phyloP scores from a whole-genome alignment of 2,888 invertebrate genomes.

The Parascotia fuliginaria region DNA sequence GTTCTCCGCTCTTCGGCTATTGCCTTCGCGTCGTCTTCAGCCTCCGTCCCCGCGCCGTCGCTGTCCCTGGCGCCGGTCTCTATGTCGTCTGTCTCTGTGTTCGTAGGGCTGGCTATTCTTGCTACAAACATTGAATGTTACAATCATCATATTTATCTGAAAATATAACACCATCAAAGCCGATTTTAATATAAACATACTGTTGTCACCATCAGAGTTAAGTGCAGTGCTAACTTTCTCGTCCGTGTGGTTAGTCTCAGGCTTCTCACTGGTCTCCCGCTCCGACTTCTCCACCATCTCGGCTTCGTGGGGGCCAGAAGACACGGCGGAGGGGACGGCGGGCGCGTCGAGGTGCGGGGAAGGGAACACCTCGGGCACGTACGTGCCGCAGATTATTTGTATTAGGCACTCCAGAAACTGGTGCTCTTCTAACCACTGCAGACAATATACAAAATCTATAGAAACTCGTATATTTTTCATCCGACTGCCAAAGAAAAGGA shows the following conservation, averaged over 20 bases:
- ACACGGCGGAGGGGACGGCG: conserved; percentile 24
- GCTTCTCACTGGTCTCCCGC: conserved; percentile 56
- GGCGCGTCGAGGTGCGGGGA: conserved; percentile 5
- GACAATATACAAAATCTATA: neutral
- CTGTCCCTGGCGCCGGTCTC: neutral
- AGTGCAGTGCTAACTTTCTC: conserved; percentile 24
- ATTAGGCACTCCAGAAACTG: conserved; percentile 93
- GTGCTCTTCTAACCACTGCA: conserved; percentile 96
- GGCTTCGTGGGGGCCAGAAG: too few relatives aligned
- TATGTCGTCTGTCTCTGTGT: conserved; percentile 1
- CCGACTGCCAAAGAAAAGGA: too few relatives aligned
- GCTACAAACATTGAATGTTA: neutral
- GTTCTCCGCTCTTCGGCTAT: conserved; percentile 83
- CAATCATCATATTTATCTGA: neutral
- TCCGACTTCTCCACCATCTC: conserved; percentile 47
- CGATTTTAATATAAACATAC: too few relatives aligned
- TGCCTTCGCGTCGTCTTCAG: conserved; percentile 60
- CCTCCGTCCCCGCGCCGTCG: conserved; percentile 6
- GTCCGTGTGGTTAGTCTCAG: conserved; percentile 43
- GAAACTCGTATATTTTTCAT: too few relatives aligned
- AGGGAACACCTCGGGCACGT: conserved; percentile 57
- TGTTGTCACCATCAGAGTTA: conserved; percentile 15
- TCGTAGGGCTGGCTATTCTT: neutral
- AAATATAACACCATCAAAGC: too few relatives aligned
- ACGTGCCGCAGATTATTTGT: conserved; percentile 83